Evolutionary conservation across 2,113 vertebrate species (phyloP).

Genomic region (Psittacula cyanocephala): DNA sequence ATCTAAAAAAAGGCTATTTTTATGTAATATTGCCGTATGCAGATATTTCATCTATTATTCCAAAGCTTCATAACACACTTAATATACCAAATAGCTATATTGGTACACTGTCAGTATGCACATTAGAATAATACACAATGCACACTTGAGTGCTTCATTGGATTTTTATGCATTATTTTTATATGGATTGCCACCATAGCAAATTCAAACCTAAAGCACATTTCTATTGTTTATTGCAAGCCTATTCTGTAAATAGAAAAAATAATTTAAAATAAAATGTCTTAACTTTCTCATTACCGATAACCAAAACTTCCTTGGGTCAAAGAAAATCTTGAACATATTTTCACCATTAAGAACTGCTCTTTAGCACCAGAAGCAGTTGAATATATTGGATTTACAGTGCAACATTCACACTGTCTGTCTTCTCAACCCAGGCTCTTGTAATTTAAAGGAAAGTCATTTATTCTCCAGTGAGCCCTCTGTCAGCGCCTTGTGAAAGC

Average conservation of each 20-base stretch:
- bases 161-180: slow-evolving; percentile 32
- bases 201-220: slow-evolving; percentile 25
- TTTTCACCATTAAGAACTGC: slow-evolving; percentile 26
- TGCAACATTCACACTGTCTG: slow-evolving; percentile 53
- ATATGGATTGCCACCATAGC: neutral
- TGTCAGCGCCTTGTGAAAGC: slow-evolving; percentile 71
- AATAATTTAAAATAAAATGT: slow-evolving; percentile 25
- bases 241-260: neutral
- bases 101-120: neutral
- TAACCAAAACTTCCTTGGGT: slow-evolving; percentile 25
- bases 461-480: slow-evolving; percentile 74
- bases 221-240: slow-evolving; percentile 17
- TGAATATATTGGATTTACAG: slow-evolving; percentile 69
- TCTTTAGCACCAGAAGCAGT: slow-evolving; percentile 43
- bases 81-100: neutral
- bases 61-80: neutral
- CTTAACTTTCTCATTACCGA: neutral
- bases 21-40: neutral
- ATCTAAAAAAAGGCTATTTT: neutral
- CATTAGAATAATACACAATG: slow-evolving; percentile 10
- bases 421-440: slow-evolving; percentile 57
- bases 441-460: slow-evolving; percentile 75
- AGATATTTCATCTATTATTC: neutral
- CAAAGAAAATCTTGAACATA: neutral
- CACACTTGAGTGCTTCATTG: neutral